Conservation (phyloP, 2,888 invertebrate species). For the Xestia sexstrigata region DNA sequence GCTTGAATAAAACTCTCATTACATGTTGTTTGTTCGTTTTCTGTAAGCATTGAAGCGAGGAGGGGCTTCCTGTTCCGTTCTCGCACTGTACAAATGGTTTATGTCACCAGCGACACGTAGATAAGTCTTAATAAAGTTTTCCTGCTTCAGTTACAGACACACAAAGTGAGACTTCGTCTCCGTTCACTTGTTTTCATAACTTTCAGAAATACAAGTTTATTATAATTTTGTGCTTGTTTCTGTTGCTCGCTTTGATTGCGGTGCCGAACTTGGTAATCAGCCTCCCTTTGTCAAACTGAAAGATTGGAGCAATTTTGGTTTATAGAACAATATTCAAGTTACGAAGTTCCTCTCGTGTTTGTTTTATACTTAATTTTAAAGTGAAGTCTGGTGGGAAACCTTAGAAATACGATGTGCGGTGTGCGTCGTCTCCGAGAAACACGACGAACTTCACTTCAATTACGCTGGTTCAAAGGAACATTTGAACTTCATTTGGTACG, state of each 20-base stretch:
- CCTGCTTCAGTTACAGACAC: constrained; percentile 65
- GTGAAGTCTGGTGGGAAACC: constrained; percentile 18
- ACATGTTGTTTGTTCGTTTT: constrained; percentile 82
- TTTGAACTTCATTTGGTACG: constrained; percentile 58
- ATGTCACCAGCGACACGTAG: constrained; percentile 68
- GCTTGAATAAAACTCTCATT: constrained; percentile 80
- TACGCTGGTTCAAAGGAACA: constrained; percentile 47
- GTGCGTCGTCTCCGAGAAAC: background rate
- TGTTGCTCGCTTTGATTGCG: constrained; percentile 58
- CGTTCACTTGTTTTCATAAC: constrained; percentile 56
- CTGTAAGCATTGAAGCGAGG: constrained; percentile 78
- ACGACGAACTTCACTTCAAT: constrained; percentile 33
- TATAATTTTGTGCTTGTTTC: constrained; percentile 48
- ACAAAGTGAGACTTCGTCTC: constrained; percentile 45
- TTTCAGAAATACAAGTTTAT: constrained; percentile 52
- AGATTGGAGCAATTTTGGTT: constrained; percentile 22
- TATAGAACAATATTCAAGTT: constrained; percentile 27
- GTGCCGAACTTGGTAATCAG: constrained; percentile 46
- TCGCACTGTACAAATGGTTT: constrained; percentile 67
- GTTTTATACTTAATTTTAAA: constrained; percentile 38
- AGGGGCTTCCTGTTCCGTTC: constrained; percentile 84
- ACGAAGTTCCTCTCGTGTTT: constrained; percentile 24
- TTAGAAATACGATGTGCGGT: constrained; percentile 18
- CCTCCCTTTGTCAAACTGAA: constrained; percentile 50
- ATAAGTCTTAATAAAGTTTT: constrained; percentile 72